phyloP scores from a whole-genome alignment of 2,113 vertebrate species.

The Barnardius zonarius region DNA sequence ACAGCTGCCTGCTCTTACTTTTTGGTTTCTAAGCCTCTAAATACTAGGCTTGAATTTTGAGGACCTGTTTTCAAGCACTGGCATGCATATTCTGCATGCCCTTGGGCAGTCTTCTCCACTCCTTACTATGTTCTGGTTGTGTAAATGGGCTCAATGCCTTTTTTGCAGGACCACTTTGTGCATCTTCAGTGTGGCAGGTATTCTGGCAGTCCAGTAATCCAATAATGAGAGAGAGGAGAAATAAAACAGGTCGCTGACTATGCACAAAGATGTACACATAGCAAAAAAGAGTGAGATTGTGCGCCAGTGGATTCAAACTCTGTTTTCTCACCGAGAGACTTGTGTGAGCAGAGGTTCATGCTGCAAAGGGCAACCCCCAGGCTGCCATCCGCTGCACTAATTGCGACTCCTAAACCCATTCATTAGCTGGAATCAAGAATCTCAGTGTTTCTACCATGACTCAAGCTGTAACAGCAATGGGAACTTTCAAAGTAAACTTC shows the following conservation, averaged over 20 bases:
- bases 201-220: neutral
- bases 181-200: neutral
- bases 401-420: neutral
- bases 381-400: fast-evolving
- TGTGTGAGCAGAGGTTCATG: neutral
- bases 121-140: neutral
- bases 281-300: neutral
- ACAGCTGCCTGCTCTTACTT: neutral
- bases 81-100: neutral
- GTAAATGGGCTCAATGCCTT: neutral
- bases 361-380: fast-evolving
- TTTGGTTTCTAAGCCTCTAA: neutral
- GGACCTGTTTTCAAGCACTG: neutral
- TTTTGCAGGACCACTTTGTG: neutral
- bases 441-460: neutral
- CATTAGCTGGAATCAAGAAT: neutral
- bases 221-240: neutral
- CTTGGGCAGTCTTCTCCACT: neutral
- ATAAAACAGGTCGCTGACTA: neutral
- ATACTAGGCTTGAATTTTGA: neutral
- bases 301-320: neutral
- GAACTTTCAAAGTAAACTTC: constrained; percentile 21
- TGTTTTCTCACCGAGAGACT: neutral
- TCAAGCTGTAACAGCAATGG: neutral
- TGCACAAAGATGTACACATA: neutral